A percentile compares a stretch with the other conserved stretches of the same genome.
These are phyloP conservation scores for Scaptomyza flava DNA, from an alignment of 2,888 invertebrate genomes.

Conservation along the genomic window DNA sequence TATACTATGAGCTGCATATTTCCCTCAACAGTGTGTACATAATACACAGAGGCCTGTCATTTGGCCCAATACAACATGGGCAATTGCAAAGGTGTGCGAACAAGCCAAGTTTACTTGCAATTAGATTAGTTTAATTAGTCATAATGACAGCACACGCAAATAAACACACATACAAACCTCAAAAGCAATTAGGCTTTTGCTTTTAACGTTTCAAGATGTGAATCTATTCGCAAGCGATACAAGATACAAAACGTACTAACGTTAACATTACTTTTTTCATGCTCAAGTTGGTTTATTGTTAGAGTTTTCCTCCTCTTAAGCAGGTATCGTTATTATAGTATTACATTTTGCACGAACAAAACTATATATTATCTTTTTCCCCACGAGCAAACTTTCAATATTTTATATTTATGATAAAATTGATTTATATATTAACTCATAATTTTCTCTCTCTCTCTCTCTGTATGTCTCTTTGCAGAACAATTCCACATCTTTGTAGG, in stretches of 20 bases:
- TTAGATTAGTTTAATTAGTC: conserved; percentile 66
- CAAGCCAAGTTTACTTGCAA: conserved; percentile 42
- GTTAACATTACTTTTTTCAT: too few relatives aligned
- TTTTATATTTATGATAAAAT: conserved; percentile 5
- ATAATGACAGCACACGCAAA: conserved; percentile 45
- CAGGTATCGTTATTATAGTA: too few relatives aligned
- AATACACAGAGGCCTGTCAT: conserved; percentile 26
- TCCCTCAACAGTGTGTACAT: conserved; percentile 19
- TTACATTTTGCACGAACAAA: too few relatives aligned
- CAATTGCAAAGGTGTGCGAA: conserved; percentile 17
- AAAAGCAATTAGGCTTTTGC: conserved; percentile 13
- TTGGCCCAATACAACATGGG: conserved; percentile 27
- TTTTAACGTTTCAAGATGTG: too few relatives aligned
- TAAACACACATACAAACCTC: background rate
- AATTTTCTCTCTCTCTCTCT: background rate
- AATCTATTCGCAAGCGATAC: too few relatives aligned
- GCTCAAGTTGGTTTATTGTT: too few relatives aligned
- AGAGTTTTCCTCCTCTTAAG: too few relatives aligned
- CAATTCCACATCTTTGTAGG: conserved; percentile 99
- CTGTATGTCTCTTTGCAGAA: conserved; percentile 88
- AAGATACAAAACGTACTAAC: too few relatives aligned
- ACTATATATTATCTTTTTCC: background rate
- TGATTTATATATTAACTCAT: conserved; percentile 15
- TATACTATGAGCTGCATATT: conserved; percentile 1
- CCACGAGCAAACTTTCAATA: background rate